Evolutionary conservation across 2,888 invertebrate genomes (phyloP), one percentile per base, ranked within the genome.

Genomic region (Caenorhabditis sp.): DNA sequence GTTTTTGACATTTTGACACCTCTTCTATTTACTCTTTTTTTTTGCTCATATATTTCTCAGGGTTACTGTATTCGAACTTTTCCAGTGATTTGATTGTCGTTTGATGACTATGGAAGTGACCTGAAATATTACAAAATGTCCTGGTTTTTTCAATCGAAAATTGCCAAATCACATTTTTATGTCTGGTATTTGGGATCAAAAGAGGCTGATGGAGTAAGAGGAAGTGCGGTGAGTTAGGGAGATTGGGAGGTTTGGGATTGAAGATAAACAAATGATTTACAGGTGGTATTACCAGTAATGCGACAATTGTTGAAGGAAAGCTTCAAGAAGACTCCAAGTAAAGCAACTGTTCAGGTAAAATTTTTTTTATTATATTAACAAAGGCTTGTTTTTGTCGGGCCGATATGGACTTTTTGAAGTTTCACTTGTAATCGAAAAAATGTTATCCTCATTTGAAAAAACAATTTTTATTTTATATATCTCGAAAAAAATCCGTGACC

Each of bases 191-290:
- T 97, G 86, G 97, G 97, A 25, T 95, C 96, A 84, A 93, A 95
- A 90, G 96, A 97, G 90, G 93, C 94, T 68, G 92, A 93, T 83
- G 95, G 94, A 0, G 90, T 95, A 27, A 90, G 94, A 0, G 95
- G 95, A 36, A 92, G 93, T 83, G 77, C 80, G 23, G 78, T 78
- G 10, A 63, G 66, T 36, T 92, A 93, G 83, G n/a, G n/a, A n/a
- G n/a, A n/a, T n/a, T n/a, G n/a, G n/a, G n/a, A n/a, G n/a, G n/a
- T n/a, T n/a, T n/a, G n/a, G n/a, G n/a, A n/a, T n/a, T n/a, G n/a
- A n/a, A n/a, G n/a, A n/a, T n/a, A n/a, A n/a, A n/a, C n/a, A 4
- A 26, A 56, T 23, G 23, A 56, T 17, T 14, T 63, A n/a, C 67
- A 80, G 79, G 79, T 80, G n/a, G 85, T 85, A 1, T 67, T 83